Base-by-base conservation (phyloP, 2,113 vertebrate species). In the Carassius gibelio region DNA sequence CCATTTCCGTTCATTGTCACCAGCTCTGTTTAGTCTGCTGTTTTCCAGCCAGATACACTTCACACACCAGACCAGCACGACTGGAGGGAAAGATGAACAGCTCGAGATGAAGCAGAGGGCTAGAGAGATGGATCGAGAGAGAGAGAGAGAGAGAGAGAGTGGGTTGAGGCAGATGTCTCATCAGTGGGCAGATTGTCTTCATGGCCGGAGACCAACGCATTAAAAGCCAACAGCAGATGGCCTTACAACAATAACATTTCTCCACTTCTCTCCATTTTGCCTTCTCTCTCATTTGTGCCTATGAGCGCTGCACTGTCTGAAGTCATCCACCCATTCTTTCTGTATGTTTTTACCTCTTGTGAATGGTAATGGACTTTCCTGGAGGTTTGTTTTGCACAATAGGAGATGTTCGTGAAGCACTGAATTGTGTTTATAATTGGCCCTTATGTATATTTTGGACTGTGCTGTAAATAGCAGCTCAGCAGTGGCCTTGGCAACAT, bases 141-240 rank as follows among this genome's bases (percentile, higher is more conserved):
- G 30, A 78, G 38, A 64, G 59, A 59, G 75, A 30, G 30, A 30
- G 30, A 30, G 30, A 78, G 38, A 64, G 59, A 59, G 75, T 48
- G 75, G n/a, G 57, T 21, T 36, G 61, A n/a, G 19, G 13, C 34
- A 77, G 50, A 78, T 85, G 38, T 81, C 78, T 81, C 59, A 64
- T n/a, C 55, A 75, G 74, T 86, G 76, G 82, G 87, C 75, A 86
- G 87, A 86, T 69, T 64, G 68, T 72, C 79, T 85, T 55, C 81
- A 81, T 84, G 76, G 81, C 84, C 71, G 11, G 52, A 81, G 36
- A 72, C 81, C 87, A 86, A 61, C 76, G 55, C 84, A 84, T 84
- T 85, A 86, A 86, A 81, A 86, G 77, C 84, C 84, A 75, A 69
- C 84, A 84, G 81, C 88, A 89, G 86, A 87, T 84, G 86, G 84